These are phyloP conservation scores for Drosophila pseudoobscura DNA, from an alignment of 1,140 invertebrate genomes.

Conservation along the genomic window DNA sequence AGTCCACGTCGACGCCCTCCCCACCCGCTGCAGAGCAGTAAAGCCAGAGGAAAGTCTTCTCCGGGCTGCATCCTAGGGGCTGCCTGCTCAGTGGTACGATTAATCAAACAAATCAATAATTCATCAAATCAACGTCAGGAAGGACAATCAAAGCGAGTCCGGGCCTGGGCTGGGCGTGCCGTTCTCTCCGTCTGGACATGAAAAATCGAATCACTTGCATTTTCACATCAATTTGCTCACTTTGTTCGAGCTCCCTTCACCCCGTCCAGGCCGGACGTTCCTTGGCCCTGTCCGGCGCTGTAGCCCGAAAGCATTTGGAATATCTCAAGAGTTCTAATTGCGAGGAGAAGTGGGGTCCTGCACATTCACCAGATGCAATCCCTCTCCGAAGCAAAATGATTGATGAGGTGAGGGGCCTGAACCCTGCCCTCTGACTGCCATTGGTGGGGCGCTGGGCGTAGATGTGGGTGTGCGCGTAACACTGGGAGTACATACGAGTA, in stretches of 20 bases:
- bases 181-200: slow-evolving; percentile 37
- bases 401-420: slow-evolving; percentile 20
- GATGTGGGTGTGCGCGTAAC: neutral
- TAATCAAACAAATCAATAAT: slow-evolving; percentile 79
- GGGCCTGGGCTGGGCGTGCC: slow-evolving; percentile 7
- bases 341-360: slow-evolving; percentile 8
- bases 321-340: slow-evolving; percentile 41
- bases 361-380: slow-evolving; percentile 44
- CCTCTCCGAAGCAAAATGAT: slow-evolving; percentile 29
- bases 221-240: slow-evolving; percentile 68
- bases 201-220: slow-evolving; percentile 74
- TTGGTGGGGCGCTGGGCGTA: neutral
- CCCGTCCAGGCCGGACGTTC: neutral
- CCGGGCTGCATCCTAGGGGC: neutral
- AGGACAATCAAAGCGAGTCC: slow-evolving; percentile 33
- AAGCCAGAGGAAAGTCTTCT: neutral
- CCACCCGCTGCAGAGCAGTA: neutral
- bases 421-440: slow-evolving; percentile 21
- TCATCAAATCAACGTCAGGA: slow-evolving; percentile 71
- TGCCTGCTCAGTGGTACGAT: slow-evolving; percentile 43
- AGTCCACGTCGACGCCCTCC: too few relatives aligned
- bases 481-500: neutral
- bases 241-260: slow-evolving; percentile 14
- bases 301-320: slow-evolving; percentile 26
- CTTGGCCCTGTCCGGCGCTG: neutral